Base-by-base conservation (phyloP, 2,888 invertebrate species). In the Notodonta dromedarius region DNA sequence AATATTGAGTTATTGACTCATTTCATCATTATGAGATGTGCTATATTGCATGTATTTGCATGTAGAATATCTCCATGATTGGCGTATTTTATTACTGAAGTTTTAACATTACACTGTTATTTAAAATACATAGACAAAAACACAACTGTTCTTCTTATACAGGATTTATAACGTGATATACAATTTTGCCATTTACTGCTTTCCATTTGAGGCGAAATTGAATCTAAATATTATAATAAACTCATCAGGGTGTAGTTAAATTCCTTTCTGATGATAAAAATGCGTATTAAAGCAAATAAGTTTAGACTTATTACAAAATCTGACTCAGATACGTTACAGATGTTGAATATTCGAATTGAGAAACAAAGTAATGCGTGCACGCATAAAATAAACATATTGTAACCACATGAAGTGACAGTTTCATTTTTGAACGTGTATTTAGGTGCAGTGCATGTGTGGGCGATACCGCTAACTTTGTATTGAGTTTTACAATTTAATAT, bases 321-420 rank as follows among this genome's bases (percentile, higher is more conserved):
- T 50, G 50, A 42, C 46, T 51, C 7, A 12, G 1, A 64, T 57
- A 58, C 55, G 59, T 56, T 56, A 60, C 65, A 65, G 54, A 67
- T 63, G 63, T 60, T 57, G 58, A 58, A 59, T 63, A 60, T 58
- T 60, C 62, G 56, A 46, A 60, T 51, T 59, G 54, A 12, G 16
- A 65, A 32, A 56, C 58, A 50, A 61, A 55, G 60, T 64, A 61
- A 60, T 63, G 60, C 53, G 62, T 16, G 42, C 42, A 59, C 58
- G 59, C 60, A 58, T 70, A 64, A 70, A 73, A 70, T 65, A 65
- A 65, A 71, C 66, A 66, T 60, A 66, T 64, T 62, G 69, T 58
- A 56, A 58, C 61, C 67, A 71, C 55, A 63, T 71, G 63, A 65
- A 65, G 13, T 60, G 44, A 11, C 3, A 57, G 54, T 59, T 62